A percentile compares a stretch with the other conserved stretches of the same genome.
Conservation (phyloP, 1,140 invertebrate species). For the Zaprionus nigranus region DNA sequence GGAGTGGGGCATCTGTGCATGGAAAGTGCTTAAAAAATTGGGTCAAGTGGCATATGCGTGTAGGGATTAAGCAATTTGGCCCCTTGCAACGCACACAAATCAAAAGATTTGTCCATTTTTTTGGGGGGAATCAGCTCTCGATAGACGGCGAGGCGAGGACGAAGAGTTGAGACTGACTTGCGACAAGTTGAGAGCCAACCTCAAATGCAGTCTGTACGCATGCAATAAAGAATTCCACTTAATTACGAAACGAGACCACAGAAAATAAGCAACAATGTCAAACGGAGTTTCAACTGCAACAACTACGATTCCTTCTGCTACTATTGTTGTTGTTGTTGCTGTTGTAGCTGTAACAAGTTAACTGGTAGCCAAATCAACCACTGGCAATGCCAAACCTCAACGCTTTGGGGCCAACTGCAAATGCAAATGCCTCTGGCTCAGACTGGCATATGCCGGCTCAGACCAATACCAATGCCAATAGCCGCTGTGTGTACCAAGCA, state of each 20-base stretch:
- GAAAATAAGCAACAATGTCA: constrained; percentile 50
- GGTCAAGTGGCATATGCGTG: constrained; percentile 78
- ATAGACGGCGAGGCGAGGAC: background rate
- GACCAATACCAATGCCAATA: constrained; percentile 31
- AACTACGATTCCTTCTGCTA: constrained; percentile 15
- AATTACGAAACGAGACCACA: constrained; percentile 63
- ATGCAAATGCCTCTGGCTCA: constrained; percentile 47
- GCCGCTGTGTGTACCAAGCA: constrained; percentile 20
- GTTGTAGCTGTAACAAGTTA: constrained; percentile 43
- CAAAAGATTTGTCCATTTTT: constrained; percentile 73
- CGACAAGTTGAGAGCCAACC: constrained; percentile 7
- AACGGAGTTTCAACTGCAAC: constrained; percentile 14
- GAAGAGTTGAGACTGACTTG: constrained; percentile 4
- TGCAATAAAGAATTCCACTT: constrained; percentile 55
- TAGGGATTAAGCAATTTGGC: constrained; percentile 76
- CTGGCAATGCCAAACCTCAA: constrained; percentile 44
- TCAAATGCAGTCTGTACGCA: constrained; percentile 41
- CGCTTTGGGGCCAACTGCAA: constrained; percentile 39
- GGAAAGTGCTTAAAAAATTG: constrained; percentile 82
- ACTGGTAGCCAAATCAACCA: constrained; percentile 46
- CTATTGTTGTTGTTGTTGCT: background rate
- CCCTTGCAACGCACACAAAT: constrained; percentile 59
- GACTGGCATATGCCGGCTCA: constrained; percentile 24
- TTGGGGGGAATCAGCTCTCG: background rate
- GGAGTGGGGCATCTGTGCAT: constrained; percentile 46